Conservation (phyloP, 1,140 invertebrate genomes). For the Tachypleus tridentatus region DNA sequence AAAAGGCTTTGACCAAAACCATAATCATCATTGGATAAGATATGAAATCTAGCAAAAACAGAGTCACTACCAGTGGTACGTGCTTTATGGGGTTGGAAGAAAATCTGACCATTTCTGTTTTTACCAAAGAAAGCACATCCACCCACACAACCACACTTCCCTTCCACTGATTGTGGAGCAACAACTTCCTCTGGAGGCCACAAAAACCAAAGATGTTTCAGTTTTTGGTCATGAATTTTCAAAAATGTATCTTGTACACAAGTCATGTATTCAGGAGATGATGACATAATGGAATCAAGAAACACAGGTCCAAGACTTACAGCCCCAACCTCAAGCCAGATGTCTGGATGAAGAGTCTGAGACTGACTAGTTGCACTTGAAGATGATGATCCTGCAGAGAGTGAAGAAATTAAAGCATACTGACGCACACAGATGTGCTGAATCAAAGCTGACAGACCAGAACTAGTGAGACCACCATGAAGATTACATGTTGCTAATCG, state of each 20-base stretch:
- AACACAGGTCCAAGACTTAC: conserved; percentile 76
- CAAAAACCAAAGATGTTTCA: conserved; percentile 84
- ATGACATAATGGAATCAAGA: conserved; percentile 71
- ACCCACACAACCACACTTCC: conserved; percentile 89
- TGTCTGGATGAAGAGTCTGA: conserved; percentile 23
- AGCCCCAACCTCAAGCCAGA: conserved; percentile 87
- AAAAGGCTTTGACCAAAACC: conserved; percentile 90
- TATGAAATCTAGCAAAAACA: conserved; percentile 10
- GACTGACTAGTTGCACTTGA: conserved; percentile 19
- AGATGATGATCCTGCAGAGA: conserved; percentile 23
- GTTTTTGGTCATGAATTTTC: conserved; percentile 71
- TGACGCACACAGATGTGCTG: conserved; percentile 62
- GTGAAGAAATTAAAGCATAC: conserved; percentile 31
- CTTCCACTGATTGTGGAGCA: conserved; percentile 37
- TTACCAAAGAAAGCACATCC: conserved; percentile 87
- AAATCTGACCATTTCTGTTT: conserved; percentile 28
- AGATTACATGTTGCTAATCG: conserved; percentile 84
- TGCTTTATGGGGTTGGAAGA: conserved; percentile 11
- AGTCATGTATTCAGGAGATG: conserved; percentile 18
- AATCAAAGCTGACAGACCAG: conserved; percentile 75
- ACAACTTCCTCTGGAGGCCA: conserved; percentile 54
- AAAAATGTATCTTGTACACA: conserved; percentile 47
- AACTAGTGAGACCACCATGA: conserved; percentile 76
- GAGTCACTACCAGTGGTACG: neutral
- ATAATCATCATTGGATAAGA: conserved; percentile 45